Evolutionary conservation across 1,140 invertebrate genomes (phyloP).

Genomic region (Trichonephila inaurata): DNA sequence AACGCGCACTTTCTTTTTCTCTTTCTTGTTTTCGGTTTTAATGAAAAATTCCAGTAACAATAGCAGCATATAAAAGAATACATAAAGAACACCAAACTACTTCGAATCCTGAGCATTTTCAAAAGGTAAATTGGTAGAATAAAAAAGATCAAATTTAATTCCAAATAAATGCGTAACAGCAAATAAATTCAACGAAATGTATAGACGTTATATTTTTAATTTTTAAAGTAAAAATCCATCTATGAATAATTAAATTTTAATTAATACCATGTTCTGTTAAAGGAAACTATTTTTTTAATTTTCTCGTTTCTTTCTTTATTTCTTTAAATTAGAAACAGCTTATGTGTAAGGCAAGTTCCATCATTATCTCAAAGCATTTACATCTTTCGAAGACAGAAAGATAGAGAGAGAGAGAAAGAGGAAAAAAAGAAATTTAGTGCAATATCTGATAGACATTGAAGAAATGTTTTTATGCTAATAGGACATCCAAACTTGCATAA

Average conservation of each 20-base stretch:
- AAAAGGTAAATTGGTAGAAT: too few relatives aligned
- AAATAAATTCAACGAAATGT: too few relatives aligned
- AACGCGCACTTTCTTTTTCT: too few relatives aligned
- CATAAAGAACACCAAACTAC: too few relatives aligned
- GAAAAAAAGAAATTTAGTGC: background rate
- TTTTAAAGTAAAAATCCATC: too few relatives aligned
- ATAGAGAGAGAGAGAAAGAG: background rate
- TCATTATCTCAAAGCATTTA: slow-evolving; percentile 33
- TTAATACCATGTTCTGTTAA: background rate
- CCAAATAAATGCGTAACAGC: too few relatives aligned
- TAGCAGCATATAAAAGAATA: too few relatives aligned
- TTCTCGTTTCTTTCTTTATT: background rate
- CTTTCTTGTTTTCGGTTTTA: too few relatives aligned
- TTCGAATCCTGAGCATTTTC: too few relatives aligned
- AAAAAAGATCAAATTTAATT: too few relatives aligned
- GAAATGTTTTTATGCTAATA: slow-evolving; percentile 61
- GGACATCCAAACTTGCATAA: slow-evolving; percentile 26
- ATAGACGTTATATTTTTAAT: too few relatives aligned
- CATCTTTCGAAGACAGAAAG: background rate
- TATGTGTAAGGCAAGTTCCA: background rate
- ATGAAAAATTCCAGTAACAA: too few relatives aligned
- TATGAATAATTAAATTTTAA: slow-evolving; percentile 4
- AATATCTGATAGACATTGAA: slow-evolving; percentile 24
- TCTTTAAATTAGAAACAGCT: background rate
- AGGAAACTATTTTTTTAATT: background rate